Evolutionary conservation across 2,113 vertebrate species (phyloP).

Genomic region (Balaeniceps rex): DNA sequence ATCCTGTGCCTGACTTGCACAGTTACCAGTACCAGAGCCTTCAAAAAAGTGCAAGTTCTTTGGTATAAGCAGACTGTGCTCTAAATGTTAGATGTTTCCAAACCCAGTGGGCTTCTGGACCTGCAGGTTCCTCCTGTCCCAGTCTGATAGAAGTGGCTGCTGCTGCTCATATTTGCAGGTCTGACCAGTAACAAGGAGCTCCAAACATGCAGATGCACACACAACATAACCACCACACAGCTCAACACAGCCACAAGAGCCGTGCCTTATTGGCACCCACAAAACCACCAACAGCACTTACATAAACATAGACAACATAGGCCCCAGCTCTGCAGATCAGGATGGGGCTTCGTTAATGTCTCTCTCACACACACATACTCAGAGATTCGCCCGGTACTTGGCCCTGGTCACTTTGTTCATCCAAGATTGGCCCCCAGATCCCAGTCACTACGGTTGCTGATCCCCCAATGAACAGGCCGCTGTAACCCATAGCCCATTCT

Average conservation of each 20-base stretch:
- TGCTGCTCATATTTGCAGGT: background rate
- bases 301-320: accelerated
- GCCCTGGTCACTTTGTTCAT: background rate
- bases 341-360: background rate
- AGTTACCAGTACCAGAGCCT: background rate
- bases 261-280: background rate
- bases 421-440: background rate
- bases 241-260: background rate
- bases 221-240: background rate
- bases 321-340: background rate
- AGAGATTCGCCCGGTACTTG: background rate
- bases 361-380: background rate
- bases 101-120: background rate
- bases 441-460: background rate
- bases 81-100: background rate
- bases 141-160: background rate
- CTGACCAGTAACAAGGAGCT: background rate
- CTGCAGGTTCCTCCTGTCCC: background rate
- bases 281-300: background rate
- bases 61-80: background rate
- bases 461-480: accelerated
- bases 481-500: background rate
- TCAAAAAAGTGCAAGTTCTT: background rate
- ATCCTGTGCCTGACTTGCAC: background rate
- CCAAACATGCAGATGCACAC: background rate